Conservation (phyloP, 2,888 invertebrate genomes). For the Lucinisca nassula region DNA sequence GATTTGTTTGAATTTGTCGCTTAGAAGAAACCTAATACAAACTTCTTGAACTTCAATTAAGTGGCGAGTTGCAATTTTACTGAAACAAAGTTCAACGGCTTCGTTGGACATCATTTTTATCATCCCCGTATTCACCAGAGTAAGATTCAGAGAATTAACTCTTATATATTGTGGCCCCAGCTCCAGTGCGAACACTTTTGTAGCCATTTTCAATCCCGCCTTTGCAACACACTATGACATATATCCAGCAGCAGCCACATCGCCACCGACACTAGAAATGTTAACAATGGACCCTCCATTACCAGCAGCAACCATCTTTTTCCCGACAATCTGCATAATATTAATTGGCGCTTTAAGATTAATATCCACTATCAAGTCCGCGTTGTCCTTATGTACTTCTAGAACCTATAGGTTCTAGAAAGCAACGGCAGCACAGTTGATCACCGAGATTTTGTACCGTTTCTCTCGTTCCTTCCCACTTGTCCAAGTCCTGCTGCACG, state of each 20-base stretch:
- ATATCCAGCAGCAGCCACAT: too few relatives aligned
- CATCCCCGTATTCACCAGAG: conserved; percentile 97
- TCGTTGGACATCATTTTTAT: too few relatives aligned
- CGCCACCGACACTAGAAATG: conserved; percentile 91
- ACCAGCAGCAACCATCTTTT: conserved; percentile 92
- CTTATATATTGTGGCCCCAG: conserved; percentile 94
- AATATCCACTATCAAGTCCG: conserved; percentile 92
- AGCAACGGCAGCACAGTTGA: too few relatives aligned
- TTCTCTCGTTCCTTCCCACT: too few relatives aligned
- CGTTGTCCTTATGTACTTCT: conserved; percentile 91
- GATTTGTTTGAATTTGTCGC: too few relatives aligned
- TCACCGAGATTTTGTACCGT: too few relatives aligned
- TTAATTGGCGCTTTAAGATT: conserved; percentile 96
- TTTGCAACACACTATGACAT: conserved; percentile 95
- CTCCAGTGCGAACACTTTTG: conserved; percentile 95
- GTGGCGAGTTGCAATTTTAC: too few relatives aligned
- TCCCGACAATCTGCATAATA: conserved; percentile 93
- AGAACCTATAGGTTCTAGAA: too few relatives aligned
- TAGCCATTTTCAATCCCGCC: conserved; percentile 95
- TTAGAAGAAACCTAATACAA: too few relatives aligned
- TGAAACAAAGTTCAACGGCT: too few relatives aligned
- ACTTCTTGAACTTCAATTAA: too few relatives aligned
- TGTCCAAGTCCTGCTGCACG: too few relatives aligned
- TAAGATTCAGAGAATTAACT: conserved; percentile 97
- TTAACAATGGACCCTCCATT: conserved; percentile 95